phyloP scores from a whole-genome alignment of 2,113 vertebrate genomes.

The Neodontobutis hainanensis region DNA sequence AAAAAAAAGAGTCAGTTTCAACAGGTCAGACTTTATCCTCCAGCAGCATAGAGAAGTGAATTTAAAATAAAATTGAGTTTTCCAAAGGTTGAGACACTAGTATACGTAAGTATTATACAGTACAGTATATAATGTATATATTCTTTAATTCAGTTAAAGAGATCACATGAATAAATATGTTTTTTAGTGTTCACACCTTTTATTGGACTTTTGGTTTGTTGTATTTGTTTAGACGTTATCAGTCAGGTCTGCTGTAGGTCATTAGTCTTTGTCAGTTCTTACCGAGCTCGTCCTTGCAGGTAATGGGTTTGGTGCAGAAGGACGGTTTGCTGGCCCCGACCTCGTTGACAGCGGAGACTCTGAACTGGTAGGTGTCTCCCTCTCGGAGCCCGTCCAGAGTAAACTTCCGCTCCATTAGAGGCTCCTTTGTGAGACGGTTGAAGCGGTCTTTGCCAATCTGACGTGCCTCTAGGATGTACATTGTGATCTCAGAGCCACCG shows the following conservation, averaged over 20 bases:
- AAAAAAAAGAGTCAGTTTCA: background rate
- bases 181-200: too few species aligned
- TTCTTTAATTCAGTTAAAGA: too few species aligned
- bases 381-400: constrained; percentile 89
- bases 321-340: constrained; percentile 95
- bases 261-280: constrained; percentile 36
- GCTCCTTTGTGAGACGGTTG: constrained; percentile 88
- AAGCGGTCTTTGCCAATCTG: constrained; percentile 97
- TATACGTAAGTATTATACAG: too few species aligned
- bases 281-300: constrained; percentile 96
- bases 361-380: constrained; percentile 93
- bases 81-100: too few species aligned
- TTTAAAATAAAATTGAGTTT: too few species aligned
- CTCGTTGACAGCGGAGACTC: constrained; percentile 93
- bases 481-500: constrained; percentile 92
- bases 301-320: constrained; percentile 95
- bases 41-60: too few species aligned
- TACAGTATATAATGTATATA: too few species aligned
- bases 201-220: too few species aligned
- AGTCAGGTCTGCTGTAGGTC: background rate
- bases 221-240: too few species aligned
- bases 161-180: too few species aligned
- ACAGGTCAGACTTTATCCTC: too few species aligned
- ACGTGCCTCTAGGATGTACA: constrained; percentile 92
- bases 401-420: constrained; percentile 88